phyloP scores from a whole-genome alignment of 1,140 invertebrate genomes.

The Penaeus indicus region DNA sequence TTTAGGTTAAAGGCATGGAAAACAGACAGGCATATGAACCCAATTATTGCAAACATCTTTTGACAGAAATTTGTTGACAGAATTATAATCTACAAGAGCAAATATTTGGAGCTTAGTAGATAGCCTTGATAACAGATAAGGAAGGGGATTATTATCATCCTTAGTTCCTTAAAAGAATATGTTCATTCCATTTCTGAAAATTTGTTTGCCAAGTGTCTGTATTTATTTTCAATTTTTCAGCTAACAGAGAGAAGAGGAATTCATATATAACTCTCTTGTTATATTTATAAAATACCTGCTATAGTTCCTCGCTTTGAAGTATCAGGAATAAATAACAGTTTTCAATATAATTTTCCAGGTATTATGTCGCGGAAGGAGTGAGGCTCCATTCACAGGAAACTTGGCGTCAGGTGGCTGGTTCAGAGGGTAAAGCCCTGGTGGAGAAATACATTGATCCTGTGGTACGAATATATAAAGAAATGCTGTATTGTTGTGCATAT shows the following conservation, averaged over 20 bases:
- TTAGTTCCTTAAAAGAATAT: too few species aligned
- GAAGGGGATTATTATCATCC: too few species aligned
- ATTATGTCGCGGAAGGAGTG: slow-evolving; percentile 76
- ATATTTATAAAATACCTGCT: not conserved
- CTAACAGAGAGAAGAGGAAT: not conserved
- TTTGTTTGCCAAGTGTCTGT: too few species aligned
- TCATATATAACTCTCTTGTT: not conserved
- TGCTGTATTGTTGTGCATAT: slow-evolving; percentile 1
- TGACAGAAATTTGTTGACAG: too few species aligned
- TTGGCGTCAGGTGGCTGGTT: slow-evolving; percentile 73
- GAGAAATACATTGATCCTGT: slow-evolving; percentile 73
- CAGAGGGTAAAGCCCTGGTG: slow-evolving; percentile 72
- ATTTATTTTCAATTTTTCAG: too few species aligned
- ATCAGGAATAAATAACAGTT: slow-evolving; percentile 25
- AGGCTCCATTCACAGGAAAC: slow-evolving; percentile 76
- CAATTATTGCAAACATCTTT: too few species aligned
- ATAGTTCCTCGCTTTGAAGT: not conserved
- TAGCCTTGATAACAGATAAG: too few species aligned
- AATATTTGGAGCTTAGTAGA: too few species aligned
- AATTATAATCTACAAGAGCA: too few species aligned
- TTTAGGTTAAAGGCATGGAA: too few species aligned
- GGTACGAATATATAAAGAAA: slow-evolving; percentile 33
- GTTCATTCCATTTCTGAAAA: too few species aligned
- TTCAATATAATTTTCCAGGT: slow-evolving; percentile 68
- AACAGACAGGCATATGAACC: too few species aligned